Conservation (phyloP, 2,888 invertebrate genomes). For the Drosophila cyrtoloma region DNA sequence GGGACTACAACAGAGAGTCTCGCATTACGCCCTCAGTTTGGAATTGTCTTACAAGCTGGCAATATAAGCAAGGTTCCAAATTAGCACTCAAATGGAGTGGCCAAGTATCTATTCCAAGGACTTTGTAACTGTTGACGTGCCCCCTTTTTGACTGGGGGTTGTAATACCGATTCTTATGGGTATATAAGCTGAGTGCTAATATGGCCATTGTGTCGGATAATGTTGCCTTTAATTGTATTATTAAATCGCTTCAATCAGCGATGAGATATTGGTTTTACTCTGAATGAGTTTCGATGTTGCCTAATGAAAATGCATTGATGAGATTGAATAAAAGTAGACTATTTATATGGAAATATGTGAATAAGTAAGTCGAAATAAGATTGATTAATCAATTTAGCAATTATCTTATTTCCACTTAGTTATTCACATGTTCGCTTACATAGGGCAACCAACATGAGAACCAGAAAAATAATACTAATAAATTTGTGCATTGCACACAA, state of each 20-base stretch:
- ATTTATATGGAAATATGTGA: neutral
- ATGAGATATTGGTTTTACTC: slow-evolving; percentile 9
- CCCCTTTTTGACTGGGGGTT: slow-evolving; percentile 8
- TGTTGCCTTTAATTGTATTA: slow-evolving; percentile 48
- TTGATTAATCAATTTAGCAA: neutral
- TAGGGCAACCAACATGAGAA: too few species aligned
- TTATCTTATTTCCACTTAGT: neutral
- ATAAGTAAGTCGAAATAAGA: neutral
- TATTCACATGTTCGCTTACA: neutral
- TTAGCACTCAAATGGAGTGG: slow-evolving; percentile 55
- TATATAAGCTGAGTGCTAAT: slow-evolving; percentile 13
- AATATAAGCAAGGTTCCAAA: slow-evolving; percentile 40
- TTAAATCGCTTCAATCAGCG: slow-evolving; percentile 6
- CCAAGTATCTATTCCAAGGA: slow-evolving; percentile 34
- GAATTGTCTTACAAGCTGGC: slow-evolving; percentile 67
- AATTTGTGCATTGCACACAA: neutral
- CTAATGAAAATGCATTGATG: neutral
- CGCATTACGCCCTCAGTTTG: slow-evolving; percentile 69
- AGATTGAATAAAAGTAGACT: neutral
- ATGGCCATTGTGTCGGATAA: slow-evolving; percentile 38
- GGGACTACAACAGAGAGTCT: slow-evolving; percentile 41
- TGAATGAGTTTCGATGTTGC: neutral
- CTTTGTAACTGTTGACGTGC: slow-evolving; percentile 60
- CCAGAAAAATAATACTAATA: accelerated
- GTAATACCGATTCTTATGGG: slow-evolving; percentile 5